Base-by-base conservation (phyloP, 2,797 vertebrate genomes). In the Molothrus aeneus region DNA sequence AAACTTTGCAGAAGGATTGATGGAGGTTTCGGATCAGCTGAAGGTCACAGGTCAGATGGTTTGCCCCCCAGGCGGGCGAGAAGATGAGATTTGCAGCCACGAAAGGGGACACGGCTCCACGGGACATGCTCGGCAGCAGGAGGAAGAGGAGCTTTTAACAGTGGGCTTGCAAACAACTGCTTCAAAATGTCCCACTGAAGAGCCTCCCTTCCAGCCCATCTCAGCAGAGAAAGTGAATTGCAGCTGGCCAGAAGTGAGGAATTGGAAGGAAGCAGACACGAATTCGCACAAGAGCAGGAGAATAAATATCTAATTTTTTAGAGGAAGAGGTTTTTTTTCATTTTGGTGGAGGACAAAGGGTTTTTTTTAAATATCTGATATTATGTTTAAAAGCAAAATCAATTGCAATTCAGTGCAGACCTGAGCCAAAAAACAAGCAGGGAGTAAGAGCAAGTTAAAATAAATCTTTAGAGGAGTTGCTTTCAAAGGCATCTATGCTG, bases 81-180 rank as follows among this genome's bases (percentile, higher is more conserved):
- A 98, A 98, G 98, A 98, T 98, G 98, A 98, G 98, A 97, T 97
- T 97, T 98, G 97, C 98, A 98, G 98, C 98, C 82, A 64, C 16
- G 68, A 81, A 88, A 47, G 68, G 66, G 83, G 74, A 71, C 25
- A 3, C 42, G 15, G 79, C 90, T 92, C 71, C n/a, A 7, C 29
- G 17, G 90, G 80, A 85, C 68, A 34, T 1, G 1, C 53, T 66
- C 24, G 10, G 85, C 20, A 13, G 53, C 7, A 25, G 56, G 56
- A 71, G 50, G 24, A 70, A 92, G 53, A 83, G 0, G 1, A 65
- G 75, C 54, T 31, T 71, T 66, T n/a, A 70, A 36, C 57, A 21
- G 15, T 8, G 56, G 36, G 31, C 29, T 78, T 72, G 75, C 47
- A 88, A 95, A 80, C 38, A 82, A 48, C n/a, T 2, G 7, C 4